Base-by-base conservation (phyloP, 2,888 invertebrate genomes). In the Meloe dianella region DNA sequence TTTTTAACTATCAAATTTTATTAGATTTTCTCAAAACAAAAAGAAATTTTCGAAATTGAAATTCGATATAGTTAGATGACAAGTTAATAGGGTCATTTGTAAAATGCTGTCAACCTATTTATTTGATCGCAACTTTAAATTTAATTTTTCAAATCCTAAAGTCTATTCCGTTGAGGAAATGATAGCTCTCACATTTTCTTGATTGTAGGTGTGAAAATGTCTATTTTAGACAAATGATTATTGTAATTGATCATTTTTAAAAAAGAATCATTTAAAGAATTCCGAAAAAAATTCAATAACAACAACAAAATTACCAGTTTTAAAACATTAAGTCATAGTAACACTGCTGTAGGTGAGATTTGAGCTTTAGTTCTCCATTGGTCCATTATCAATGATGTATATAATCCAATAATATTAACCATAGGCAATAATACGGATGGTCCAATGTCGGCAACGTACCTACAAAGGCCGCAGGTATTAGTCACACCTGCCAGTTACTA, bases 401-500 rank as follows among this genome's bases (percentile, higher is more conserved):
- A 29, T 14, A 22, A 32, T 60, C 61, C 22, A 61, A 47, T 22
- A 60, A 68, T 60, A 35, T 29, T 12, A 35, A 58, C 35, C 29
- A 58, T 35, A 47, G 56, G 59, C 29, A 47, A 69, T 51, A 57
- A 72, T 70, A 66, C 64, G 66, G 65, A 66, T 80, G 82, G 76
- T 69, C 81, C 74, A 75, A 73, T 83, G 83, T 82, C 83, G 83
- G 83, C 81, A 65, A 71, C 64, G 71, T 68, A 71, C 74, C 71
- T 78, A 47, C 81, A 82, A 83, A 83, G 82, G 79, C 77, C 72
- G 75, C 71, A 66, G 75, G 76, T 77, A 81, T 84, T 83, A 83
- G 84, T 84, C 83, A 84, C 84, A 84, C 83, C 84, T 84, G 84
- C 83, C 83, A 82, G 78, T 78, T 76, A 76, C 79, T 76, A 78